phyloP scores from a whole-genome alignment of 2,113 vertebrate species.

The Silurus asotus region DNA sequence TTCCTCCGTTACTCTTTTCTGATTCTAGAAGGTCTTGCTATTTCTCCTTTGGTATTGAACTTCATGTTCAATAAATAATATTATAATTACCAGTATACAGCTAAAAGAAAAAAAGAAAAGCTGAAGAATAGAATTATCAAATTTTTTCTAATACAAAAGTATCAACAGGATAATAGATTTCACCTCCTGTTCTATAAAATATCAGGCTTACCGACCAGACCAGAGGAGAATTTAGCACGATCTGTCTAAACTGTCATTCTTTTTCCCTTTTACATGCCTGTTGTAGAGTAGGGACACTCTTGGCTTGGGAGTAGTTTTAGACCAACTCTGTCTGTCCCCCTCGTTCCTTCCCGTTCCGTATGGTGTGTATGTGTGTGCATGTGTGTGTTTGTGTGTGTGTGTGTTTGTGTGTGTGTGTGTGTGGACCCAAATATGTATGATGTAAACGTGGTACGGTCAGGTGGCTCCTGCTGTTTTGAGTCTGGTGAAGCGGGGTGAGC shows the following conservation, averaged over 20 bases:
- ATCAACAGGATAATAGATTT: no score
- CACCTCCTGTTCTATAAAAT: background rate
- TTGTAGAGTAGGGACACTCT: slow-evolving; percentile 64
- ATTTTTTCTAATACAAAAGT: background rate
- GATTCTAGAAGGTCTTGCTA: slow-evolving; percentile 19
- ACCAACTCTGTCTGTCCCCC: slow-evolving; percentile 70
- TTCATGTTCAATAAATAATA: background rate
- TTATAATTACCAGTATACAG: background rate
- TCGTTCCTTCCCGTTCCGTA: slow-evolving; percentile 62
- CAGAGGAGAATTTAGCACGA: slow-evolving; percentile 39
- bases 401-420: slow-evolving; percentile 36
- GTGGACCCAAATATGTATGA: slow-evolving; percentile 40
- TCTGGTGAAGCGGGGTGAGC: slow-evolving; percentile 79
- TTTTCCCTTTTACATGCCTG: slow-evolving; percentile 41
- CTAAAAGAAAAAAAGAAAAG: background rate
- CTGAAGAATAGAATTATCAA: background rate
- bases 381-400: background rate
- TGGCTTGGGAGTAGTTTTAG: slow-evolving; percentile 71
- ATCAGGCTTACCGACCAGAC: slow-evolving; percentile 17
- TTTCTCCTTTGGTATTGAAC: slow-evolving; percentile 56
- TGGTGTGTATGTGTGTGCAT: slow-evolving; percentile 42
- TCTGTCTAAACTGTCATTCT: background rate
- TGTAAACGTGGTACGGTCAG: slow-evolving; percentile 62
- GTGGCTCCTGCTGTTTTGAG: slow-evolving; percentile 67
- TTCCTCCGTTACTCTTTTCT: background rate